These are phyloP conservation scores for Eupeodes luniger DNA, from an alignment of 2,888 invertebrate species.

Conservation along the genomic window DNA sequence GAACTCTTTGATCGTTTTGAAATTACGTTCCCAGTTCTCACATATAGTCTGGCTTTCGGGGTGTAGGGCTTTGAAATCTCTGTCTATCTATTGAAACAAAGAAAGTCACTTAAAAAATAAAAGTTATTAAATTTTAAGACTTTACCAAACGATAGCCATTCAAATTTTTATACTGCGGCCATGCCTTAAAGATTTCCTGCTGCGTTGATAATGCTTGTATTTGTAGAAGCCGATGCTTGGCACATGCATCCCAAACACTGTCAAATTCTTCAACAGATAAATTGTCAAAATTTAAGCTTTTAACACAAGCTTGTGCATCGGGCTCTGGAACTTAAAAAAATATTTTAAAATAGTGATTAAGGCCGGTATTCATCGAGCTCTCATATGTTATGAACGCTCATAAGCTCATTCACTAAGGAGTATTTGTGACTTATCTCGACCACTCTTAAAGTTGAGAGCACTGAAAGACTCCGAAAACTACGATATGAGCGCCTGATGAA, in stretches of 20 bases:
- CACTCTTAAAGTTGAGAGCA: no score
- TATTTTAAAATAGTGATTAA: no score
- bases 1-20: background rate
- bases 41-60: conserved; percentile 13
- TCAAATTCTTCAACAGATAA: conserved; percentile 49
- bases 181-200: conserved; percentile 6
- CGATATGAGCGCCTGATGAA: no score
- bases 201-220: conserved; percentile 10
- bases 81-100: conserved; percentile 18
- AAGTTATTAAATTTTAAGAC: no score
- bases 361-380: no score
- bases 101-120: background rate
- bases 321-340: conserved; percentile 44
- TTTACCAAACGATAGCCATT: conserved; percentile 12
- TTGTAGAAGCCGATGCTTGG: conserved; percentile 15
- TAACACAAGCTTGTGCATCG: conserved; percentile 41
- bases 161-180: conserved; percentile 23
- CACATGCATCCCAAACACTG: conserved; percentile 50
- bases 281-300: conserved; percentile 35
- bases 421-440: no score
- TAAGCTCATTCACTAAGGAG: no score
- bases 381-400: no score
- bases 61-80: conserved; percentile 1
- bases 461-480: no score
- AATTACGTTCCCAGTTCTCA: background rate